Base-by-base conservation (phyloP, 2,888 invertebrate genomes). In the Xestobium rufovillosum region DNA sequence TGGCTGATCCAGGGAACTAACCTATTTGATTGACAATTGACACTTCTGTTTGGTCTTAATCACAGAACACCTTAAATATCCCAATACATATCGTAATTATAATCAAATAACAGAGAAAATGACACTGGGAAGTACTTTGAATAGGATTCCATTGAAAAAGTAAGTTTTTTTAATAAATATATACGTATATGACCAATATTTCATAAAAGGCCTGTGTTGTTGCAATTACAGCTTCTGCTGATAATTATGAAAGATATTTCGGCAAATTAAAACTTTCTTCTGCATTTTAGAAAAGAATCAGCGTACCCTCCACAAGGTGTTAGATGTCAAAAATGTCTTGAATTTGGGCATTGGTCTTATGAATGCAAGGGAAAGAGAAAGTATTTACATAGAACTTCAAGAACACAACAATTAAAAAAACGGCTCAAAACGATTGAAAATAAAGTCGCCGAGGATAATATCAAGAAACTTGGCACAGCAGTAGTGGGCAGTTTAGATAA, bases 271-370 rank as follows among this genome's bases (percentile, higher is more conserved):
- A 10, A 33, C 10, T 14, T 10, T 8, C 6, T 19, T 19, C 23
- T n/a, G 14, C 16, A 3, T 25, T 29, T 30, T 35, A 75, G 76
- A 42, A 64, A 78, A 55, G 73, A 76, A 17, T 71, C 76, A 10
- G 73, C 75, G 1, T 81, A 79, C 61, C 83, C 85, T 1, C 60
- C 62, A 23, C 80, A 83, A 62, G 82, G 82, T 8, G 75, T 85
- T 41, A 76, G 86, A 14, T 95, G 94, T 60, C 94, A 94, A 62
- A 94, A 92, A 67, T 95, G 94, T 59, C 67, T 92, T 31, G 85
- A 91, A 65, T 79, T 79, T 56, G 94, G 94, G 0, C 94, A 95
- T 61, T 95, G 91, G 90, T 91, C 90, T 41, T 95, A 88, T 56
- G 87, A 92, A 63, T 95, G 94, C 60, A 88, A 79, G 49, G 85